phyloP scores from a whole-genome alignment of 2,113 vertebrate genomes.

The Tragelaphus strepsiceros region DNA sequence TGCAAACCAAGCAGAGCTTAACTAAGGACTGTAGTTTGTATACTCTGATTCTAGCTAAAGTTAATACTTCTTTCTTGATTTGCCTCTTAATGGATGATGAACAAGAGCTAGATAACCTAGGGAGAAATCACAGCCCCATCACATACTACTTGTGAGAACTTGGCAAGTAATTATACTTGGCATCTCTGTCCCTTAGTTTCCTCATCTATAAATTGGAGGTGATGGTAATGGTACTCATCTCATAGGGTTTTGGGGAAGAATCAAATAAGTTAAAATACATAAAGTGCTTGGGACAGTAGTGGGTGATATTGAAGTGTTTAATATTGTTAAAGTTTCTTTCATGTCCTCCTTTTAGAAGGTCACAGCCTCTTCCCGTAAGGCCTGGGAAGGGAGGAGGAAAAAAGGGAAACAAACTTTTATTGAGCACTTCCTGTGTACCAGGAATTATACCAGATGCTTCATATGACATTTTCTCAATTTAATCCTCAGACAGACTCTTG shows the following conservation, averaged over 20 bases:
- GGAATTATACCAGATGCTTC: background rate
- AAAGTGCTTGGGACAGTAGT: background rate
- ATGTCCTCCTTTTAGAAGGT: background rate
- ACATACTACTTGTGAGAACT: background rate
- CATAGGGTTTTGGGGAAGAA: background rate
- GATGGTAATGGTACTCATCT: background rate
- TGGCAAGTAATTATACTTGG: background rate
- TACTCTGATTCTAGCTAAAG: background rate
- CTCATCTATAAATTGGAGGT: background rate
- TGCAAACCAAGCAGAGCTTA: background rate
- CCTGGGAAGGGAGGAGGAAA: background rate
- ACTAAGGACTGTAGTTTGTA: background rate
- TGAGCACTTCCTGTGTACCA: background rate
- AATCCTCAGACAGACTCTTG: background rate
- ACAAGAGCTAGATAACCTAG: background rate
- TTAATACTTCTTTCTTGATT: background rate
- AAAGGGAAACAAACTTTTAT: background rate
- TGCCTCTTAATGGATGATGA: background rate
- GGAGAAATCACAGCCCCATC: background rate
- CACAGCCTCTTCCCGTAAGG: background rate
- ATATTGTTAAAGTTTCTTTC: background rate
- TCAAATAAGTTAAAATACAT: background rate
- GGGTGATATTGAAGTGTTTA: background rate
- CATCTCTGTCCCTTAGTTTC: slow-evolving; percentile 13
- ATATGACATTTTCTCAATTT: background rate